Evolutionary conservation across 2,113 vertebrate species (phyloP).

Genomic region (Lucifuga dentata): DNA sequence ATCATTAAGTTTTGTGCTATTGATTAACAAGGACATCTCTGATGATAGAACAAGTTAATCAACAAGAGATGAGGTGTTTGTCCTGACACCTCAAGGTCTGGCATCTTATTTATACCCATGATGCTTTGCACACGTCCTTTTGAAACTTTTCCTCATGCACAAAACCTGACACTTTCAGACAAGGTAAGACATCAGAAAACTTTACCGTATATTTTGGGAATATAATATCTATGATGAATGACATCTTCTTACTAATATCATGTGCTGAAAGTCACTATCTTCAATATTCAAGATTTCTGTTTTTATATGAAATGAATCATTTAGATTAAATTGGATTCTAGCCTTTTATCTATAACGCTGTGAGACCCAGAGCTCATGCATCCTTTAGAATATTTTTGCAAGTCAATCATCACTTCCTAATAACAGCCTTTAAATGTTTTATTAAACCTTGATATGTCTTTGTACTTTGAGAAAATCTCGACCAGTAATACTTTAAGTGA

Average conservation of each 20-base stretch:
- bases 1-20: conserved; percentile 48
- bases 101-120: conserved; percentile 49
- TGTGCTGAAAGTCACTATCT: not conserved
- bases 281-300: not conserved
- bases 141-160: conserved; percentile 12
- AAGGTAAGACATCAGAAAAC: conserved; percentile 61
- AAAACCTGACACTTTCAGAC: conserved; percentile 20
- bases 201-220: not conserved
- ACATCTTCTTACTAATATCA: not conserved
- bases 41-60: conserved; percentile 66
- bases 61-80: conserved; percentile 37
- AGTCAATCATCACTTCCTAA: conserved; percentile 16
- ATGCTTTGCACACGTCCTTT: conserved; percentile 15
- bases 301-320: conserved; percentile 4
- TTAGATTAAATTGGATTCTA: conserved; percentile 4
- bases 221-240: not conserved
- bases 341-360: conserved; percentile 2
- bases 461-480: conserved; percentile 14
- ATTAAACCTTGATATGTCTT: conserved; percentile 11
- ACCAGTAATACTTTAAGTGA: not conserved
- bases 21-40: conserved; percentile 59
- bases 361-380: not conserved
- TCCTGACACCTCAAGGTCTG: conserved; percentile 38
- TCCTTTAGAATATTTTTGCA: conserved; percentile 6
- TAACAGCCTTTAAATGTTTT: conserved; percentile 23